Evolutionary conservation across 2,113 vertebrate species (phyloP), one percentile per base, ranked within the genome.

Genomic region (Sinocyclocheilus rhinocerous): DNA sequence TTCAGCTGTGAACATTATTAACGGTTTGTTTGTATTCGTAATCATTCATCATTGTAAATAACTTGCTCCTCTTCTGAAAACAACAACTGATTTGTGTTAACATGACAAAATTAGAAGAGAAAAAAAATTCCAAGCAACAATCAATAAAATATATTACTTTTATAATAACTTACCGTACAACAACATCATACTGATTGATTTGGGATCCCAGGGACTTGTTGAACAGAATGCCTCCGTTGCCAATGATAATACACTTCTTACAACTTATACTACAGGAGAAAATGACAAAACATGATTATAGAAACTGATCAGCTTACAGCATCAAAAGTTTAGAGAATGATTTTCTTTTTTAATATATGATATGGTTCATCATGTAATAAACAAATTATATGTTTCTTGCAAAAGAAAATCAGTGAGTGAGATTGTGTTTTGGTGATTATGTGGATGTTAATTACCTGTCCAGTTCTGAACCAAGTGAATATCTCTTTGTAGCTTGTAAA

Each of bases 121-220:
- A 59, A n/a, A 22, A 59, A 22, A 22, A 18, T 18, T 2, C 20
- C 20, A 59, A 59, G 20, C 20, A 59, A 22, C 0, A 59, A 59
- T 59, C 2, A 9, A 22, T 59, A 8, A 22, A 59, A n/a, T n/a
- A n/a, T 57, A 0, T n/a, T 22, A 59, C 3, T 59, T 55, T 4
- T 33, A 13, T 1, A 69, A 10, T 39, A 48, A 92, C 97, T 96
- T 92, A 99, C 98, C 98, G 95, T 90, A 99, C 93, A 77, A 99
- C 96, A 69, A 99, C 95, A 89, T 99, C 97, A 26, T 97, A 99
- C 75, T 97, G 94, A 87, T 99, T 97, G 81, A 99, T 99, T 84
- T 95, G 96, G 87, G 97, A 92, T 9, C 98, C 98, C 92, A 99
- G 89, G 6, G 98, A 99, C 91, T 99, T 99, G 93, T 99, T 99